A percentile compares a stretch with the other conserved stretches of the same genome.
Conservation (phyloP, 2,797 vertebrate species). For the Rhabdophis nuchalis region DNA sequence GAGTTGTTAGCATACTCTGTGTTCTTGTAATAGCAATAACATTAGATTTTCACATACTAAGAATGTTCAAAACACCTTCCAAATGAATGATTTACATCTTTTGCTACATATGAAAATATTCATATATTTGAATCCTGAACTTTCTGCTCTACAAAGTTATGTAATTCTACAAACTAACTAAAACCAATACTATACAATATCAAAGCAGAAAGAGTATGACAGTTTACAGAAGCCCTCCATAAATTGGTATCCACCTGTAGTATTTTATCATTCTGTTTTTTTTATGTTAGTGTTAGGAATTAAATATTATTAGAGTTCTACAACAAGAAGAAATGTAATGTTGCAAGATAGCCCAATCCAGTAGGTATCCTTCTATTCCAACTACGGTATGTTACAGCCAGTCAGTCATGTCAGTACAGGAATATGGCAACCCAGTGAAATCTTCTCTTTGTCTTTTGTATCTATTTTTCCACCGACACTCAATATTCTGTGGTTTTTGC, state of each 20-base stretch:
- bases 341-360: background rate
- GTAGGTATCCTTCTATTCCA: background rate
- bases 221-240: accelerated
- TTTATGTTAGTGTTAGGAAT: background rate
- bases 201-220: accelerated
- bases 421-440: background rate
- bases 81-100: background rate
- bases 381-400: background rate
- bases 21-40: background rate
- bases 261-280: background rate
- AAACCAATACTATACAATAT: background rate
- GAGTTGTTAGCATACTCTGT: constrained; percentile 24
- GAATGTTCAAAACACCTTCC: background rate
- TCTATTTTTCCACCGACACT: background rate
- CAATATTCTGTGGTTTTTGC: background rate
- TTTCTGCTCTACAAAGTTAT: accelerated
- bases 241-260: accelerated
- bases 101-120: background rate
- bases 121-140: background rate
- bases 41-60: background rate
- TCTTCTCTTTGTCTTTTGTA: background rate
- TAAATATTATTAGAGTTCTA: background rate
- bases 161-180: background rate
- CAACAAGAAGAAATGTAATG: background rate
- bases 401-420: background rate